Conservation (phyloP, 2,113 vertebrate species). For the Panthera leo region DNA sequence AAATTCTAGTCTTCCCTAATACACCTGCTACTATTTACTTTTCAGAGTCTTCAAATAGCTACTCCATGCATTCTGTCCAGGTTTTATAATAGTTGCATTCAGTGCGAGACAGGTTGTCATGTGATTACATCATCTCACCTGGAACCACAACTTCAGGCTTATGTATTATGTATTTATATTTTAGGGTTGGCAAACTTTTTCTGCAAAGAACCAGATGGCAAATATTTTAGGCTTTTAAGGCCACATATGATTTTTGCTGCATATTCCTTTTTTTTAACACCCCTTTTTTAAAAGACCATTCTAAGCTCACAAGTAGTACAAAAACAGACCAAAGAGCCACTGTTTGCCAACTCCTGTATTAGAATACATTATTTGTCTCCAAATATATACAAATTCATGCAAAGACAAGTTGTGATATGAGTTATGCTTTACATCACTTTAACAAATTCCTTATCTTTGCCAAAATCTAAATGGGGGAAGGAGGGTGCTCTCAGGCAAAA, state of each 20-base stretch:
- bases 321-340: not conserved
- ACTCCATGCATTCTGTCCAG: not conserved
- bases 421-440: not conserved
- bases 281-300: not conserved
- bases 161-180: not conserved
- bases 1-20: not conserved
- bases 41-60: not conserved
- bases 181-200: not conserved
- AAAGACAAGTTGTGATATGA: not conserved
- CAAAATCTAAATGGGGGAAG: not conserved
- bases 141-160: not conserved
- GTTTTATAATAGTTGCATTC: not conserved
- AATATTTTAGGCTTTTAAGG: conserved; percentile 11
- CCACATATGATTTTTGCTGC: not conserved
- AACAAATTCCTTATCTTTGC: conserved; percentile 30
- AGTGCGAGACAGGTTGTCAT: not conserved
- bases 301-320: not conserved
- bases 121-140: not conserved
- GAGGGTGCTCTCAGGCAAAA: not conserved
- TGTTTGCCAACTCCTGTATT: not conserved
- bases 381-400: not conserved
- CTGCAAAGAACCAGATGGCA: not conserved
- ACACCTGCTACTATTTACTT: not conserved
- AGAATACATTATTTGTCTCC: conserved; percentile 9
- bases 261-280: conserved; percentile 3